Conservation (phyloP, 2,797 vertebrate genomes). For the Limosa lapponica region DNA sequence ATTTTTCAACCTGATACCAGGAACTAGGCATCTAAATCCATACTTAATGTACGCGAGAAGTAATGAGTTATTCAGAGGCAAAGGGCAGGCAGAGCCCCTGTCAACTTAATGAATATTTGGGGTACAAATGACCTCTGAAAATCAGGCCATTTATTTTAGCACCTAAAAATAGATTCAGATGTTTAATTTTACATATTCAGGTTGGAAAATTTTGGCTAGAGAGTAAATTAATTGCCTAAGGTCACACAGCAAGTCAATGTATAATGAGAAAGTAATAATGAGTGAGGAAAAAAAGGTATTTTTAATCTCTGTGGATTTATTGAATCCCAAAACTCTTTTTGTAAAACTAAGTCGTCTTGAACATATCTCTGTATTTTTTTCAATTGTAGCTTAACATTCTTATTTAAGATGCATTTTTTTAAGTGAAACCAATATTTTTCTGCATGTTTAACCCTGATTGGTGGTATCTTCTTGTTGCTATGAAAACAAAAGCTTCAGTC, state of each 20-base stretch:
- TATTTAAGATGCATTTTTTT: background rate
- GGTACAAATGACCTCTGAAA: slow-evolving; percentile 59
- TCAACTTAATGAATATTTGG: slow-evolving; percentile 54
- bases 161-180: slow-evolving; percentile 61
- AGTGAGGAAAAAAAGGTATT: slow-evolving; percentile 55
- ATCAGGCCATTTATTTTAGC: slow-evolving; percentile 58
- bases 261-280: slow-evolving; percentile 75
- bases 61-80: slow-evolving; percentile 36
- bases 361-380: background rate
- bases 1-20: background rate
- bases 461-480: background rate
- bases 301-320: slow-evolving; percentile 63
- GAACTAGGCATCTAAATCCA: slow-evolving; percentile 24
- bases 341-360: slow-evolving; percentile 25
- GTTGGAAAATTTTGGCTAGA: slow-evolving; percentile 66
- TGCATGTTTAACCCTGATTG: background rate
- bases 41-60: background rate
- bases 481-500: slow-evolving; percentile 58
- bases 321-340: slow-evolving; percentile 57
- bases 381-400: background rate
- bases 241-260: slow-evolving; percentile 63
- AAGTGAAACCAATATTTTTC: background rate
- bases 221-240: slow-evolving; percentile 74
- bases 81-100: slow-evolving; percentile 20
- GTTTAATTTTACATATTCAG: slow-evolving; percentile 70